These are phyloP conservation scores for Mythimna loreyi DNA, from an alignment of 2,888 invertebrate species.

Conservation along the genomic window DNA sequence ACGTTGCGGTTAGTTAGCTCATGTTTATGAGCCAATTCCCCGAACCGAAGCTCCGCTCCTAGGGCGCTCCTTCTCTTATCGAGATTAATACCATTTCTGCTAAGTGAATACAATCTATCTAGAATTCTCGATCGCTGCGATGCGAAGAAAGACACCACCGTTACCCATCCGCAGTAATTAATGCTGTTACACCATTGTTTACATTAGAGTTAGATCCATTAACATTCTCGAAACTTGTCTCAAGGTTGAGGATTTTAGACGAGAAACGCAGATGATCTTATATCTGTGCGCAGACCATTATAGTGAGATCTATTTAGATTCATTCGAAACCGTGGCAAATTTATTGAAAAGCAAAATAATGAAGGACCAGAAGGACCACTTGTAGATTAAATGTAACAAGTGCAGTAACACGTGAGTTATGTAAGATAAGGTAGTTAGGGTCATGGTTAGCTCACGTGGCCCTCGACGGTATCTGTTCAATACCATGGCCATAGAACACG, in stretches of 20 bases:
- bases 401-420: conserved; percentile 18
- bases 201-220: conserved; percentile 40
- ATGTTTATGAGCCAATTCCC: conserved; percentile 51
- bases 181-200: conserved; percentile 41
- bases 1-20: conserved; percentile 29
- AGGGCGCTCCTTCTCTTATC: conserved; percentile 53
- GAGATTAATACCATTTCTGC: conserved; percentile 52
- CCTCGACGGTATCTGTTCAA: conserved; percentile 16
- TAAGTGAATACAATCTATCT: conserved; percentile 52
- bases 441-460: conserved; percentile 10
- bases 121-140: conserved; percentile 25
- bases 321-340: neutral
- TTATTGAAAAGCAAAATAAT: neutral
- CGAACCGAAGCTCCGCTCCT: conserved; percentile 34
- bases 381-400: conserved; percentile 16
- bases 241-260: conserved; percentile 46
- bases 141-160: conserved; percentile 15
- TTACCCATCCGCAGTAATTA: conserved; percentile 32
- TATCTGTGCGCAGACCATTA: no score
- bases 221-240: conserved; percentile 36
- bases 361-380: conserved; percentile 11
- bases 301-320: conserved; percentile 4
- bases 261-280: no score
- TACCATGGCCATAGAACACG: neutral
- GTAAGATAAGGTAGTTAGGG: neutral